Conservation (phyloP, 1,140 invertebrate genomes). For the Neoseiulus cucumeris region DNA sequence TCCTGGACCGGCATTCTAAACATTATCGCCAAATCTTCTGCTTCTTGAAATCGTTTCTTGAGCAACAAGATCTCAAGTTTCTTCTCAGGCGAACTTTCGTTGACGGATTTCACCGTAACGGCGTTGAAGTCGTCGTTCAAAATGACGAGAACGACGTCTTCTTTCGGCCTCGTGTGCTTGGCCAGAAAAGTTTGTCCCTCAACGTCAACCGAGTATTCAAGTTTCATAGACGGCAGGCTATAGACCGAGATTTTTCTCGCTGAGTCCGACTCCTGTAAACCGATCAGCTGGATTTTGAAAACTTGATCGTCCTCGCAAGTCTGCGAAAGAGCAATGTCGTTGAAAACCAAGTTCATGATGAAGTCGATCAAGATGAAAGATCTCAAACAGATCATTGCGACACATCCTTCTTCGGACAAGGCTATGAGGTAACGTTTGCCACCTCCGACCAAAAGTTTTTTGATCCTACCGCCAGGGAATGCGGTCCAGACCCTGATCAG, state of each 20-base stretch:
- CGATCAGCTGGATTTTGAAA: not conserved
- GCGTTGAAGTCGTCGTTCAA: not conserved
- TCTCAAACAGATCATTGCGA: not conserved
- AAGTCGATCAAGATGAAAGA: not conserved
- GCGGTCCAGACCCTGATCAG: not conserved
- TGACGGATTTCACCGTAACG: not conserved
- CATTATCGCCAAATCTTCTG: not conserved
- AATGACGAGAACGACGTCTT: not conserved
- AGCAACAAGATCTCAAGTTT: constrained; percentile 1
- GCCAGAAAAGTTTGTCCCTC: not conserved
- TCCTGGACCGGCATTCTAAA: not conserved
- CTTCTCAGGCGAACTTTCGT: not conserved
- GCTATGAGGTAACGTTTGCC: not conserved
- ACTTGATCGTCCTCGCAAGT: not conserved
- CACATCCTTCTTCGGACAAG: not conserved
- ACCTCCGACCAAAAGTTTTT: not conserved
- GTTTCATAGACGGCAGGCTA: not conserved
- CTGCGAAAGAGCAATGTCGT: not conserved
- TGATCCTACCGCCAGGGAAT: not conserved
- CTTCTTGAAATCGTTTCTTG: not conserved
- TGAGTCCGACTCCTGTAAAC: not conserved
- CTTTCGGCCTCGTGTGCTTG: not conserved
- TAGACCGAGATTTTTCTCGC: not conserved
- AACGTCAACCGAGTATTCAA: not conserved
- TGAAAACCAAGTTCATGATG: not conserved